phyloP scores from a whole-genome alignment of 2,797 vertebrate species.

The Gymnothorax reevesii region DNA sequence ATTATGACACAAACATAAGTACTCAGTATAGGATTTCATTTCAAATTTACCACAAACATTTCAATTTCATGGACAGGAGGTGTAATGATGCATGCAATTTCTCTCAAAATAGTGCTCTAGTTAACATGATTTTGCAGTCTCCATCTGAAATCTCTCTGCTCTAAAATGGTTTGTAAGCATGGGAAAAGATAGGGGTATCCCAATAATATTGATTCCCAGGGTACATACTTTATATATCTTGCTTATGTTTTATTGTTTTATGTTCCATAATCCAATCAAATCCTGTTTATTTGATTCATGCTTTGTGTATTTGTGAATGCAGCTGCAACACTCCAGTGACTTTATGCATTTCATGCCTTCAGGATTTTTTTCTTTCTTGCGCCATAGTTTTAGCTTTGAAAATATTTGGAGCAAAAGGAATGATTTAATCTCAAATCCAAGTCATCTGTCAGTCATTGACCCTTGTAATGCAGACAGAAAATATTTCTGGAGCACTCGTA shows the following conservation, averaged over 20 bases:
- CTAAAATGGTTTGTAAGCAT: too few relatives aligned
- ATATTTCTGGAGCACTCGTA: background rate
- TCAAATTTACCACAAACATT: too few relatives aligned
- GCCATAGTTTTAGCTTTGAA: background rate
- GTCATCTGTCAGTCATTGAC: background rate
- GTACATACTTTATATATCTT: background rate
- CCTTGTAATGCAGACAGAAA: background rate
- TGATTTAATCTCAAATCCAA: background rate
- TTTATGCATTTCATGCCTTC: background rate
- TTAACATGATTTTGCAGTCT: too few relatives aligned
- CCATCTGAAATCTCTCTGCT: too few relatives aligned
- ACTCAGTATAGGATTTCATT: too few relatives aligned
- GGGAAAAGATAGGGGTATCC: too few relatives aligned
- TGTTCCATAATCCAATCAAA: background rate
- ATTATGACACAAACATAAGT: too few relatives aligned
- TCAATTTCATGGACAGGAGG: too few relatives aligned
- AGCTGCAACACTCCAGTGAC: background rate
- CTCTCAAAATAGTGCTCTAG: too few relatives aligned
- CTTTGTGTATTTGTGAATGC: background rate
- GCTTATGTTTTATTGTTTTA: background rate
- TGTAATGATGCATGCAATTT: too few relatives aligned
- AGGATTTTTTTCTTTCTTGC: background rate
- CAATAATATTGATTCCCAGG: too few relatives aligned
- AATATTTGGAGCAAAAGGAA: background rate
- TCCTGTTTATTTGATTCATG: background rate